phyloP scores from a whole-genome alignment of 2,888 invertebrate genomes.

The Choristoneura rosaceana region DNA sequence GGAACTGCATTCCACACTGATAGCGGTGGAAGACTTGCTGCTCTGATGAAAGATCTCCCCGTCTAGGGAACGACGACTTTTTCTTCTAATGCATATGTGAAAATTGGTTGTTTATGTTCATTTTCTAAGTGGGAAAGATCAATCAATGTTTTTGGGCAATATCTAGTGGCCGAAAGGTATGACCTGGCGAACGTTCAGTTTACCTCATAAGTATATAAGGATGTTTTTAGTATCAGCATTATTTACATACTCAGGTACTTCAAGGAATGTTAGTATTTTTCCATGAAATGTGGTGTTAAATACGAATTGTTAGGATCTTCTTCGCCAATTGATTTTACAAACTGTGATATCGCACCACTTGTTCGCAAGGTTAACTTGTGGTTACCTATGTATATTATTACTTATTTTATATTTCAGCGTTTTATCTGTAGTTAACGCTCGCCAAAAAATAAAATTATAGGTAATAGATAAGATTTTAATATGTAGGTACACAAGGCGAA shows the following conservation, averaged over 20 bases:
- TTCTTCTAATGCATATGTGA: not conserved
- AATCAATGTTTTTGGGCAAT: not conserved
- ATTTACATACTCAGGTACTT: not conserved
- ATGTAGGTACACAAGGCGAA: not conserved
- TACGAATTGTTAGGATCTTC: slow-evolving; percentile 5
- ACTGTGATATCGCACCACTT: slow-evolving; percentile 8
- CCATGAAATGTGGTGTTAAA: slow-evolving; percentile 7
- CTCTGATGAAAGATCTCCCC: slow-evolving; percentile 4
- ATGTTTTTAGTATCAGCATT: not conserved
- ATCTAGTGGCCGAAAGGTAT: not conserved
- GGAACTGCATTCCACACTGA: slow-evolving; percentile 36
- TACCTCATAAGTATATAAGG: not conserved
- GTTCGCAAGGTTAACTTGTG: slow-evolving; percentile 18
- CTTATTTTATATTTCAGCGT: not conserved
- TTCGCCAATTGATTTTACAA: slow-evolving; percentile 20
- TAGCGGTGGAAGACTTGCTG: slow-evolving; percentile 3
- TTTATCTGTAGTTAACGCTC: not conserved
- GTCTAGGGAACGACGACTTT: not conserved
- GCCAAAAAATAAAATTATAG: not conserved
- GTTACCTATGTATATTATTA: slow-evolving; percentile 16
- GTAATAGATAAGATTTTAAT: not conserved
- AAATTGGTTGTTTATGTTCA: slow-evolving; percentile 1
- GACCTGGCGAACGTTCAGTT: not conserved
- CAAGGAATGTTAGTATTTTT: slow-evolving; percentile 18
- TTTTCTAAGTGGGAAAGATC: slow-evolving; percentile 10